phyloP scores from a whole-genome alignment of 2,113 vertebrate genomes.

The Hydropotes inermis region DNA sequence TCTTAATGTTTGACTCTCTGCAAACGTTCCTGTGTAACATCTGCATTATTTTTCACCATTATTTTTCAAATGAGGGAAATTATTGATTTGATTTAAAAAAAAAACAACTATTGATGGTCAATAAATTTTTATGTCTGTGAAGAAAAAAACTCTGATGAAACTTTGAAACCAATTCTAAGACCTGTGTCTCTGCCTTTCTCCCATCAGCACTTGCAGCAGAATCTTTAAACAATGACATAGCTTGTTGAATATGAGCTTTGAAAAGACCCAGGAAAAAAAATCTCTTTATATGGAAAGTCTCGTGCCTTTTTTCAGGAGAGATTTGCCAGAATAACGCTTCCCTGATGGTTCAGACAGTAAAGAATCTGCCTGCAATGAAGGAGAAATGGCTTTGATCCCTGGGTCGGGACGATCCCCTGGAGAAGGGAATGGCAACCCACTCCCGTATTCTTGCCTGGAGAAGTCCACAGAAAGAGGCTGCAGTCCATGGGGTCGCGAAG shows the following conservation, averaged over 20 bases:
- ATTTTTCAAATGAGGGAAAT: neutral
- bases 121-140: neutral
- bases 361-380: neutral
- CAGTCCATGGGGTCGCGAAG: neutral
- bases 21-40: neutral
- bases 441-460: neutral
- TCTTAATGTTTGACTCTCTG: neutral
- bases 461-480: neutral
- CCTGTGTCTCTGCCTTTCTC: neutral
- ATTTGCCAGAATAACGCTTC: neutral
- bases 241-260: neutral
- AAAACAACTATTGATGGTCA: neutral
- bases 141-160: neutral
- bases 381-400: neutral
- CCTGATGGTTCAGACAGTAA: neutral
- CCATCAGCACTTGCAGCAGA: neutral
- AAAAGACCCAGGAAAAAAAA: neutral
- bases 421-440: neutral
- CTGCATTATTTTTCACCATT: neutral
- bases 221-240: neutral
- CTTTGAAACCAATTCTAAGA: neutral
- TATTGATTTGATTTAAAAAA: neutral
- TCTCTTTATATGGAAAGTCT: neutral
- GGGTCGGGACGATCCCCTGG: rapidly evolving
- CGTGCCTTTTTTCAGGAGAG: neutral